Evolutionary conservation across 2,113 vertebrate species (phyloP).

Genomic region (Pseudopipra pipra): DNA sequence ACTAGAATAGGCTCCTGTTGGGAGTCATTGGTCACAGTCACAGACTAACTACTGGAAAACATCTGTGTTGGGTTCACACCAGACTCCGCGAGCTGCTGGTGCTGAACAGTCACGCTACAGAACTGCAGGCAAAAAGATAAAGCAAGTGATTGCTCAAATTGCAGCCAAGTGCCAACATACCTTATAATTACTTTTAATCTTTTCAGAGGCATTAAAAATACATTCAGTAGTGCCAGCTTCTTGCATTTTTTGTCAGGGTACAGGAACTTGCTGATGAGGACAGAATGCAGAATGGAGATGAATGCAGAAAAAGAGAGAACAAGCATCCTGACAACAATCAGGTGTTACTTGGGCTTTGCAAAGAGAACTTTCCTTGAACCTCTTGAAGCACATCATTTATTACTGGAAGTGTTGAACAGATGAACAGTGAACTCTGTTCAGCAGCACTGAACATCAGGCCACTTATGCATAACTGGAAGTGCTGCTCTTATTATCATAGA

Average conservation of each 20-base stretch:
- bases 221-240: neutral
- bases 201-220: neutral
- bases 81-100: neutral
- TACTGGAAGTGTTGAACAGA: neutral
- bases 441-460: neutral
- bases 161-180: neutral
- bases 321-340: neutral
- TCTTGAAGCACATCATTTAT: neutral
- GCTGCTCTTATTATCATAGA: neutral
- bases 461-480: neutral
- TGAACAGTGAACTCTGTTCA: neutral
- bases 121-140: neutral
- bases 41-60: neutral
- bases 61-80: neutral
- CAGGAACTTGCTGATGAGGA: neutral
- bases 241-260: neutral
- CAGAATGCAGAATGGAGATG: neutral
- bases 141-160: neutral
- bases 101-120: neutral
- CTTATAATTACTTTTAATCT: neutral
- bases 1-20: neutral
- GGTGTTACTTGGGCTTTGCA: neutral
- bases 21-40: neutral
- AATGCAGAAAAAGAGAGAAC: neutral
- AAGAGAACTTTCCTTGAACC: neutral